Percentiles rank a stretch among this genome's conserved stretches.
phyloP scores from a whole-genome alignment of 2,888 invertebrate genomes.

The Lasioglossum villosulum region DNA sequence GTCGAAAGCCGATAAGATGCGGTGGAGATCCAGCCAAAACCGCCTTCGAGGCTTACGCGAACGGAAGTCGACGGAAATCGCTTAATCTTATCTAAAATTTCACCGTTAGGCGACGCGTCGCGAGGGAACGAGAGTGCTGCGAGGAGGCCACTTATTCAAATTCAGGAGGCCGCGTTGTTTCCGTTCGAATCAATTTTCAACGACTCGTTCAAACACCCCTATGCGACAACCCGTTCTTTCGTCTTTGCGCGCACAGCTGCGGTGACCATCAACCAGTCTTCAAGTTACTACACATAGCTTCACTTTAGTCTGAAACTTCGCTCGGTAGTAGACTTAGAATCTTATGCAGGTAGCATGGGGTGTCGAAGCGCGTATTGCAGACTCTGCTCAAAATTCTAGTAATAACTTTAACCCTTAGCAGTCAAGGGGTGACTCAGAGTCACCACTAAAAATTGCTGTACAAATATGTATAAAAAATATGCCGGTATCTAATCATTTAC shows the following conservation, averaged over 20 bases:
- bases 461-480: no score
- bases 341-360: no score
- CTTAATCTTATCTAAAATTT: slow-evolving; percentile 51
- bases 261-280: not conserved
- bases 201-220: not conserved
- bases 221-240: slow-evolving; percentile 2
- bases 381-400: no score
- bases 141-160: slow-evolving; percentile 17
- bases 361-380: no score
- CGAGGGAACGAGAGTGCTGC: not conserved
- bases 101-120: not conserved
- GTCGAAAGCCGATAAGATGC: slow-evolving; percentile 46
- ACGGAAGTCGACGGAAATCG: slow-evolving; percentile 40
- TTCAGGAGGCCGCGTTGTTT: not conserved
- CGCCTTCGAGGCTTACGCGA: slow-evolving; percentile 7
- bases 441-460: no score
- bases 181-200: not conserved
- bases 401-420: no score
- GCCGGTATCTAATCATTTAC: no score
- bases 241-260: not conserved
- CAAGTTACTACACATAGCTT: not conserved
- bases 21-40: slow-evolving; percentile 29
- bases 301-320: not conserved
- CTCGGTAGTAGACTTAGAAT: no score
- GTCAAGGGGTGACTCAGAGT: no score